Conservation (phyloP, 1,140 invertebrate genomes). For the Ostrea denselamellosa region DNA sequence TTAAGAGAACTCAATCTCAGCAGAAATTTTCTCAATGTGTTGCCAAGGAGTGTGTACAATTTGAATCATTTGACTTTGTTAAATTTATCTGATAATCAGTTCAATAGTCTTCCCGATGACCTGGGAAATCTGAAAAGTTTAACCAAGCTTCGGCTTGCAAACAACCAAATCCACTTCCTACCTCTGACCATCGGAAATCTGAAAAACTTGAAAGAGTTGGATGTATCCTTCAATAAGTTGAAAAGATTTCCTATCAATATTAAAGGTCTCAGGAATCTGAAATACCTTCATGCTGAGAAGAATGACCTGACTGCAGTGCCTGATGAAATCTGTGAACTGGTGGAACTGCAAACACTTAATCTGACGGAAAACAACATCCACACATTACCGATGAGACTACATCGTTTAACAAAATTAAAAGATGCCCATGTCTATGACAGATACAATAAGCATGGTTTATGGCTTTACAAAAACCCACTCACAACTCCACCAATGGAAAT, state of each 20-base stretch:
- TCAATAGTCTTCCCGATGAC: slow-evolving; percentile 70
- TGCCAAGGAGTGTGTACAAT: slow-evolving; percentile 71
- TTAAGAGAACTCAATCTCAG: slow-evolving; percentile 74
- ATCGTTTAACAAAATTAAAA: slow-evolving; percentile 69
- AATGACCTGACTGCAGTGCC: slow-evolving; percentile 74
- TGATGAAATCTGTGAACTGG: slow-evolving; percentile 73
- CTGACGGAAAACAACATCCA: slow-evolving; percentile 73
- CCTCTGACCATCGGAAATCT: slow-evolving; percentile 71
- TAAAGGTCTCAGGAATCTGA: slow-evolving; percentile 67
- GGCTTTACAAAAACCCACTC: slow-evolving; percentile 78
- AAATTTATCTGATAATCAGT: slow-evolving; percentile 75
- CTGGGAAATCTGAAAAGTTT: slow-evolving; percentile 72
- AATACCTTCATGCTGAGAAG: slow-evolving; percentile 65
- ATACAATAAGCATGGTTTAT: slow-evolving; percentile 75
- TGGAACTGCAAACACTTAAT: slow-evolving; percentile 74
- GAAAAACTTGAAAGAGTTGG: slow-evolving; percentile 67
- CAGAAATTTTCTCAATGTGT: slow-evolving; percentile 75
- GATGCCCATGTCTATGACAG: slow-evolving; percentile 74
- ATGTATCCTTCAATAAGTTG: slow-evolving; percentile 70
- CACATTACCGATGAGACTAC: slow-evolving; percentile 72
- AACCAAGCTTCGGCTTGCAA: slow-evolving; percentile 68
- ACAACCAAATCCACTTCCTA: slow-evolving; percentile 72
- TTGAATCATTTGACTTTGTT: slow-evolving; percentile 69
- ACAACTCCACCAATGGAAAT: slow-evolving; percentile 75
- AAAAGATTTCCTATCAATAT: slow-evolving; percentile 70